Conservation (phyloP, 2,113 vertebrate genomes). For the Pelobates fuscus region DNA sequence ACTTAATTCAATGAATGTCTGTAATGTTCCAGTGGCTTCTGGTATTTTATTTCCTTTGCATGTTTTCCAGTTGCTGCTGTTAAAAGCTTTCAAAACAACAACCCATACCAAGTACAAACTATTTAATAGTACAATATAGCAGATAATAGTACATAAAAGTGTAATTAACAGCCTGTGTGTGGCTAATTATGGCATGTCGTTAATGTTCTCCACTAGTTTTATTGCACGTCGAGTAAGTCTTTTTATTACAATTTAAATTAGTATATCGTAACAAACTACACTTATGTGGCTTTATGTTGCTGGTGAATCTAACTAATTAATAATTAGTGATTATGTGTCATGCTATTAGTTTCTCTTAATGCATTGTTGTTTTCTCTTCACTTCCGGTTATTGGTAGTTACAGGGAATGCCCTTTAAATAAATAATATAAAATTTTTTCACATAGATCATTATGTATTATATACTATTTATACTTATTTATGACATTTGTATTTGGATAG, state of each 20-base stretch:
- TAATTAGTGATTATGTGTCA: not conserved
- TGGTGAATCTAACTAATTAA: constrained; percentile 30
- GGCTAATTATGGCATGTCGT: not conserved
- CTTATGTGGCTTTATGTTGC: constrained; percentile 18
- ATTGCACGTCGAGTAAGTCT: constrained; percentile 7
- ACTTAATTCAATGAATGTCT: too few relatives aligned
- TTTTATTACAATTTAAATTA: constrained; percentile 7
- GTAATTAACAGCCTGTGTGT: constrained; percentile 22
- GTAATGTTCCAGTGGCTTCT: too few relatives aligned
- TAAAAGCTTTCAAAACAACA: too few relatives aligned
- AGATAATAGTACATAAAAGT: too few relatives aligned
- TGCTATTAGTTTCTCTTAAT: constrained; percentile 20
- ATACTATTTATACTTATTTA: too few relatives aligned
- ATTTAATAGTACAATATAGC: too few relatives aligned
- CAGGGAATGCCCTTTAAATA: not conserved
- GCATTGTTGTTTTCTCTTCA: constrained; percentile 33
- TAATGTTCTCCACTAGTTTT: constrained; percentile 10
- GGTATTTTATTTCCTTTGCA: too few relatives aligned
- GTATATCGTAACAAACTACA: constrained; percentile 17
- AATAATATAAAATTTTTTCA: not conserved
- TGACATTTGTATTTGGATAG: too few relatives aligned
- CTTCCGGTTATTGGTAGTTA: constrained; percentile 10
- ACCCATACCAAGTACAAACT: too few relatives aligned
- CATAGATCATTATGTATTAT: too few relatives aligned
- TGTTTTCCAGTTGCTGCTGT: too few relatives aligned